A percentile compares a stretch with the other conserved stretches of the same genome.
These are phyloP conservation scores for Drosophila busckii DNA, from an alignment of 1,140 invertebrate genomes.

Conservation along the genomic window DNA sequence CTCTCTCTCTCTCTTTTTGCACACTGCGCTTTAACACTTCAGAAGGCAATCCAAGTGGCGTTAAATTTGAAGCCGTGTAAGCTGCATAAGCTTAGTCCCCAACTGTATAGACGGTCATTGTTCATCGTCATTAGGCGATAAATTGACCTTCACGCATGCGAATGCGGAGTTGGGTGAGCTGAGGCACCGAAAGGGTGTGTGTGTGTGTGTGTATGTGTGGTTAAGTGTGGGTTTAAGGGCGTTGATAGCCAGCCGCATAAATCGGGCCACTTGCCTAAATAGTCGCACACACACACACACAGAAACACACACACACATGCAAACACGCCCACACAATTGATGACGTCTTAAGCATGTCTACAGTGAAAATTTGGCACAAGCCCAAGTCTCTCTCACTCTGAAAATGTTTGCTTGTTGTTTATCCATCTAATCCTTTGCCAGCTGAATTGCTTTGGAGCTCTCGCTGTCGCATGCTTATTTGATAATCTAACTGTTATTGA, in stretches of 20 bases:
- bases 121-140: constrained; percentile 69
- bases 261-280: constrained; percentile 37
- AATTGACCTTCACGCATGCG: constrained; percentile 67
- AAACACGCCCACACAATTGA: constrained; percentile 7
- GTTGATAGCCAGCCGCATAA: constrained; percentile 61
- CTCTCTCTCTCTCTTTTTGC: too few relatives aligned
- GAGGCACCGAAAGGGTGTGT: too few relatives aligned
- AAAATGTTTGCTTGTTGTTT: constrained; percentile 2
- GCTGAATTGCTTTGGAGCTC: constrained; percentile 25
- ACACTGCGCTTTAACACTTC: too few relatives aligned
- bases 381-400: too few relatives aligned
- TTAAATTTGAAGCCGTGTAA: background rate
- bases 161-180: background rate
- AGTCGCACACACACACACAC: constrained; percentile 8
- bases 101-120: constrained; percentile 30
- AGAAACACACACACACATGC: background rate
- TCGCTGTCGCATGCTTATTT: constrained; percentile 62
- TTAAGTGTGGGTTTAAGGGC: background rate
- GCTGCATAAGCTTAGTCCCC: constrained; percentile 2
- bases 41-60: too few relatives aligned
- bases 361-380: constrained; percentile 28
- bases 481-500: constrained; percentile 77
- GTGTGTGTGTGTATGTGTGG: too few relatives aligned
- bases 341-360: constrained; percentile 44
- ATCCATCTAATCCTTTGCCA: constrained; percentile 8